Percentiles rank a stretch among this genome's conserved stretches.
These are phyloP conservation scores for Hyaena hyaena DNA, from an alignment of 2,113 vertebrate species.

Conservation along the genomic window DNA sequence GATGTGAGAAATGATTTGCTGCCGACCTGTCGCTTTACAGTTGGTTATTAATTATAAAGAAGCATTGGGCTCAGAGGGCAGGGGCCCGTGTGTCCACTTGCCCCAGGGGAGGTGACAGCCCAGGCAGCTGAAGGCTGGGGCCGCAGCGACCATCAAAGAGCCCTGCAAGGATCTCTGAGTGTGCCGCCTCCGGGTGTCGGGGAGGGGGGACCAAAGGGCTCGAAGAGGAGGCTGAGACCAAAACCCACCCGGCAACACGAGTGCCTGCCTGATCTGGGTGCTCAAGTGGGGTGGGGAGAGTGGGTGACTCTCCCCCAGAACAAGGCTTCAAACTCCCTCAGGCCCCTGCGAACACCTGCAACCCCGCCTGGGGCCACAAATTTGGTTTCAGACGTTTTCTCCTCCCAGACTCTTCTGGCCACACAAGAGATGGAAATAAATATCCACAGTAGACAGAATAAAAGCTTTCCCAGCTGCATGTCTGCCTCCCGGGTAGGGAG, in stretches of 20 bases:
- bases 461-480: neutral
- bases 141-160: neutral
- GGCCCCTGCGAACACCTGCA: neutral
- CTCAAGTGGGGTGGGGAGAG: no score
- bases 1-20: neutral
- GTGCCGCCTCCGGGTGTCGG: neutral
- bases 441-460: neutral
- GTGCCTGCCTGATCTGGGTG: neutral
- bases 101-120: neutral
- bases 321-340: conserved; percentile 18
- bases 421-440: neutral
- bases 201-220: neutral
- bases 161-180: neutral
- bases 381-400: conserved; percentile 15
- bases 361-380: neutral
- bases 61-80: neutral
- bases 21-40: neutral
- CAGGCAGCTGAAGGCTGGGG: neutral
- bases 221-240: neutral
- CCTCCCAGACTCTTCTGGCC: neutral
- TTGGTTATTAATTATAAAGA: neutral
- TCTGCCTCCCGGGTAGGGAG: neutral
- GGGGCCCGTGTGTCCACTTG: neutral
- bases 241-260: rapidly evolving
- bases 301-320: neutral